A percentile compares a stretch with the other conserved stretches of the same genome.
Conservation (phyloP, 1,140 invertebrate species). For the Leptonema lineaticorne region DNA sequence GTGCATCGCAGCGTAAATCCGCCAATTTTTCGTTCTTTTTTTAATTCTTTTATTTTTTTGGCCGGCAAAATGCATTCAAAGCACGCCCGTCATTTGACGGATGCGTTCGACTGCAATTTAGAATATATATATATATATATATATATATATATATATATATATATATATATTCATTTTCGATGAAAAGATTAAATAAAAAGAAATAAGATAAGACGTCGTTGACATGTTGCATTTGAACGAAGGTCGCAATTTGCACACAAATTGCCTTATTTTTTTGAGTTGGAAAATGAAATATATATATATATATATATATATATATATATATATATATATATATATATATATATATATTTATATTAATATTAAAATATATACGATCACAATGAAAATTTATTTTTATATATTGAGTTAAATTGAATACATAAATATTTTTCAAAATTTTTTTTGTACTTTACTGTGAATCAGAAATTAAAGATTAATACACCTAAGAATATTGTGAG, state of each 20-base stretch:
- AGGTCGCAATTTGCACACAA: not conserved
- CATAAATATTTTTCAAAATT: too few species aligned
- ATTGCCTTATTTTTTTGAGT: not conserved
- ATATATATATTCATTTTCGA: not conserved
- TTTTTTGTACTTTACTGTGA: too few species aligned
- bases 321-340: not conserved
- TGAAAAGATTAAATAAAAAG: not conserved
- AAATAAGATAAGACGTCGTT: not conserved
- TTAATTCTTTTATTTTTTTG: not conserved
- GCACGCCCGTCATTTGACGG: not conserved
- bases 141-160: not conserved
- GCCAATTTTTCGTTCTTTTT: not conserved
- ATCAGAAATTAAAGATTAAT: too few species aligned
- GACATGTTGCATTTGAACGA: conserved; percentile 1
- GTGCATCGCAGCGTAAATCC: conserved; percentile 9
- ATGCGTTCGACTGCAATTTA: too few species aligned
- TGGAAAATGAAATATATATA: not conserved
- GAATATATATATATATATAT: not conserved
- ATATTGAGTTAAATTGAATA: too few species aligned
- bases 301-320: not conserved
- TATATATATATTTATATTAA: not conserved
- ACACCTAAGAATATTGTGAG: too few species aligned
- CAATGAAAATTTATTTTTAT: too few species aligned
- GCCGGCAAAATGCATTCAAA: not conserved
- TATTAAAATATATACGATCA: too few species aligned